Evolutionary conservation across 2,113 vertebrate species (phyloP).

Genomic region (Xiphias gladius): DNA sequence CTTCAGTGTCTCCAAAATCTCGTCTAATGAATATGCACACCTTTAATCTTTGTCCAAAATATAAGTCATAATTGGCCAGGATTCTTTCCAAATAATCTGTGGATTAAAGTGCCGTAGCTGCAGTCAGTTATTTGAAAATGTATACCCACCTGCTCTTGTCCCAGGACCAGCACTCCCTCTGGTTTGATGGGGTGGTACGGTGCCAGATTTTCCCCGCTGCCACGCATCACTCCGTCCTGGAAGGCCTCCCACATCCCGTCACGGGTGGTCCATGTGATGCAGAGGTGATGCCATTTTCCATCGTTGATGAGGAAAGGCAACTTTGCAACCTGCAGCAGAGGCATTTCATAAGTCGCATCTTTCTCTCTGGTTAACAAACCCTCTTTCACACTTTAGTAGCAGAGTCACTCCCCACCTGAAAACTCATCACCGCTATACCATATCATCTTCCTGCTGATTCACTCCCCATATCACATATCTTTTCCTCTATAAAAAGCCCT

Average conservation of each 20-base stretch:
- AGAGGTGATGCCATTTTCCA: slow-evolving; percentile 98
- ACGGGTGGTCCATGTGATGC: slow-evolving; percentile 96
- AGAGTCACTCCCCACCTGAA: slow-evolving; percentile 7
- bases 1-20: slow-evolving; percentile 1
- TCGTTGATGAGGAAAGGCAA: slow-evolving; percentile 95
- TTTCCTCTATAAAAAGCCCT: slow-evolving; percentile 20
- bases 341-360: fast-evolving
- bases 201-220: slow-evolving; percentile 94
- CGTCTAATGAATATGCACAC: slow-evolving; percentile 13
- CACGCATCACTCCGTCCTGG: slow-evolving; percentile 92
- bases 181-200: slow-evolving; percentile 98
- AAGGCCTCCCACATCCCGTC: slow-evolving; percentile 98
- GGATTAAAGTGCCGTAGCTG: neutral
- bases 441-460: slow-evolving; percentile 40
- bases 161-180: slow-evolving; percentile 94
- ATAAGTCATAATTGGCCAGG: neutral
- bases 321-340: slow-evolving; percentile 90
- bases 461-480: slow-evolving; percentile 22
- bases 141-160: slow-evolving; percentile 94
- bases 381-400: slow-evolving; percentile 10
- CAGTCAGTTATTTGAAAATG: neutral
- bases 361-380: neutral
- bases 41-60: slow-evolving; percentile 38
- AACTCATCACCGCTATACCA: neutral
- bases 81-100: neutral